phyloP scores from a whole-genome alignment of 2,888 invertebrate species.

The Sarcophaga subvicina region DNA sequence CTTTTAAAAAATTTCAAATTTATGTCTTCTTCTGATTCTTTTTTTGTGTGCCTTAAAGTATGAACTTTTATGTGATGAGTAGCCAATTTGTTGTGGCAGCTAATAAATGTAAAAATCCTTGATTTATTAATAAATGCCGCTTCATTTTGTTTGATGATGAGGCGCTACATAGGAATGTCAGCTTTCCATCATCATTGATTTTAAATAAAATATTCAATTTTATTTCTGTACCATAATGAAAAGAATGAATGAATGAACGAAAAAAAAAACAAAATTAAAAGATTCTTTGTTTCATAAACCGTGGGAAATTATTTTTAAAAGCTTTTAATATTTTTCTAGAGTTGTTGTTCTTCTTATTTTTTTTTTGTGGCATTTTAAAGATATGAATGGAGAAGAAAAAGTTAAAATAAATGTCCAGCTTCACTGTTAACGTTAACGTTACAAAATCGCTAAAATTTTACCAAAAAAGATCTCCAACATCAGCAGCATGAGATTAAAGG shows the following conservation, averaged over 20 bases:
- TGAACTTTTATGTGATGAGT: background rate
- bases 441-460: conserved; percentile 52
- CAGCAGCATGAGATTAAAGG: conserved; percentile 31
- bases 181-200: conserved; percentile 64
- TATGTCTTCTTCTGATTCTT: background rate
- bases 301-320: conserved; percentile 64
- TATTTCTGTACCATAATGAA: background rate
- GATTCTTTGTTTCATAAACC: conserved; percentile 62
- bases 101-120: conserved; percentile 50
- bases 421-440: conserved; percentile 60
- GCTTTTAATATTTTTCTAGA: conserved; percentile 65
- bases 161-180: conserved; percentile 66
- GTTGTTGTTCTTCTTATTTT: conserved; percentile 27
- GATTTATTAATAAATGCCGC: conserved; percentile 61
- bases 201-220: conserved; percentile 8
- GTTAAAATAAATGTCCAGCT: conserved; percentile 46
- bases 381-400: conserved; percentile 39
- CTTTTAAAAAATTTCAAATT: background rate
- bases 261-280: conserved; percentile 8
- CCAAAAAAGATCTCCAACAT: conserved; percentile 49
- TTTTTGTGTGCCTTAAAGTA: background rate
- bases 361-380: conserved; percentile 2
- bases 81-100: background rate
- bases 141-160: conserved; percentile 51
- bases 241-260: background rate